Percentiles rank a stretch among this genome's conserved stretches.
phyloP scores from a whole-genome alignment of 2,888 invertebrate genomes.

The Melinaea marsaeus region DNA sequence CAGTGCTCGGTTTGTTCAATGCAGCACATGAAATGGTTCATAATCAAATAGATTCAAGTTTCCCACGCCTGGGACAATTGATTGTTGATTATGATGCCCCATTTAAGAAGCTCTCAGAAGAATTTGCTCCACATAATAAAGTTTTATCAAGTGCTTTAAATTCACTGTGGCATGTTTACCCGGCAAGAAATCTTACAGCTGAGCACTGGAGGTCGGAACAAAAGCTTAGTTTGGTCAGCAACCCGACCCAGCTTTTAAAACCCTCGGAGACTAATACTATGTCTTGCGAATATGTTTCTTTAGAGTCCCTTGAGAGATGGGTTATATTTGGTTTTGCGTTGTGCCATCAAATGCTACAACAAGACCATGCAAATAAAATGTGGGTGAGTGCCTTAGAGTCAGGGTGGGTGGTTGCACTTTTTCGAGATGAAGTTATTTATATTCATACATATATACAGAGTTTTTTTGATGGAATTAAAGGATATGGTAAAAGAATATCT shows the following conservation, averaged over 20 bases:
- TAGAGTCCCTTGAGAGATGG: conserved; percentile 98
- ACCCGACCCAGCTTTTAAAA: conserved; percentile 95
- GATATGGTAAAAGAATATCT: conserved; percentile 92
- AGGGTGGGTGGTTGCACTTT: conserved; percentile 95
- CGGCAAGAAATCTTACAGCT: conserved; percentile 92
- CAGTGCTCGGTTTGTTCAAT: conserved; percentile 97
- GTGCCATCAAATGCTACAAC: conserved; percentile 92
- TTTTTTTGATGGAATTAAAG: conserved; percentile 97
- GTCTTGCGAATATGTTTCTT: conserved; percentile 97
- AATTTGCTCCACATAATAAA: conserved; percentile 96
- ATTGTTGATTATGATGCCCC: conserved; percentile 98
- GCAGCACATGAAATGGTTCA: conserved; percentile 98
- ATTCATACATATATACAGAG: conserved; percentile 95
- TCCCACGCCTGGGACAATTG: conserved; percentile 97
- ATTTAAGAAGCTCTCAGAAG: conserved; percentile 95
- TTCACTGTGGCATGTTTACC: conserved; percentile 92
- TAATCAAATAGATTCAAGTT: conserved; percentile 92
- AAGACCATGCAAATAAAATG: conserved; percentile 90
- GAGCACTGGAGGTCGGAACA: conserved; percentile 97
- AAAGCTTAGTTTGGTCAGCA: conserved; percentile 94
- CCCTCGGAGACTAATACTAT: conserved; percentile 97
- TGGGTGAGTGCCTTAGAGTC: conserved; percentile 95
- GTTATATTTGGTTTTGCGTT: conserved; percentile 96
- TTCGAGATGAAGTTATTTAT: conserved; percentile 97
- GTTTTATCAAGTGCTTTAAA: conserved; percentile 90